Conservation (phyloP, 2,888 invertebrate species). For the Ectemnius continuus region DNA sequence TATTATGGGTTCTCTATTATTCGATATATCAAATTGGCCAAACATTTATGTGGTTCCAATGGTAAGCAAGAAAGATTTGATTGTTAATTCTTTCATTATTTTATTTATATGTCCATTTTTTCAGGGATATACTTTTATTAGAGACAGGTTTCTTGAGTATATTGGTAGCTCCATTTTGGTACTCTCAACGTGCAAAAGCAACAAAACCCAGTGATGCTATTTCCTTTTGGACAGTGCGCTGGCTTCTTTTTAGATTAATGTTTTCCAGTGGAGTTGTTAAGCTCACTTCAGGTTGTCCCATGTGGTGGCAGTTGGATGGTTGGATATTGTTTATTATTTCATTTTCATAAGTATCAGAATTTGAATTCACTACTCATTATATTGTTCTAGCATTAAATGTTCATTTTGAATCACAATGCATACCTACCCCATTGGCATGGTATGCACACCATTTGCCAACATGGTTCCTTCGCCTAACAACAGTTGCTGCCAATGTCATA, state of each 20-base stretch:
- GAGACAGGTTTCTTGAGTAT: conserved; percentile 86
- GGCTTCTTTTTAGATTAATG: conserved; percentile 86
- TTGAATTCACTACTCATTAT: neutral
- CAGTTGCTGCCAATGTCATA: conserved; percentile 82
- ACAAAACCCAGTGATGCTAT: conserved; percentile 80
- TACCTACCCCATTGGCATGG: conserved; percentile 87
- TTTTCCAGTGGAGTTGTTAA: conserved; percentile 87
- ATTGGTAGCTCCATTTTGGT: conserved; percentile 83
- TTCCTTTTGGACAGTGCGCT: conserved; percentile 84
- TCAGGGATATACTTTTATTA: conserved; percentile 85
- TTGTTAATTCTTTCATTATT: neutral
- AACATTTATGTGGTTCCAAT: conserved; percentile 86
- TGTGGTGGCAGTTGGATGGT: conserved; percentile 90
- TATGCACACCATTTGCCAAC: conserved; percentile 85
- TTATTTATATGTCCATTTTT: conserved; percentile 21
- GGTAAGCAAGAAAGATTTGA: conserved; percentile 79
- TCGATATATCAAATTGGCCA: conserved; percentile 88
- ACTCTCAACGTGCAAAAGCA: conserved; percentile 76
- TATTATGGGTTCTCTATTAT: conserved; percentile 85
- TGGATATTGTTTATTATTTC: conserved; percentile 12
- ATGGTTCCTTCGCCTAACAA: conserved; percentile 83
- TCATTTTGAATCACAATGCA: conserved; percentile 87
- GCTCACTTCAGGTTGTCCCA: conserved; percentile 84
- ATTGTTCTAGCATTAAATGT: conserved; percentile 80
- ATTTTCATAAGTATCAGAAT: neutral